These are phyloP conservation scores for Oxygymnocypris stewartii DNA, from an alignment of 2,113 vertebrate genomes.

Conservation along the genomic window DNA sequence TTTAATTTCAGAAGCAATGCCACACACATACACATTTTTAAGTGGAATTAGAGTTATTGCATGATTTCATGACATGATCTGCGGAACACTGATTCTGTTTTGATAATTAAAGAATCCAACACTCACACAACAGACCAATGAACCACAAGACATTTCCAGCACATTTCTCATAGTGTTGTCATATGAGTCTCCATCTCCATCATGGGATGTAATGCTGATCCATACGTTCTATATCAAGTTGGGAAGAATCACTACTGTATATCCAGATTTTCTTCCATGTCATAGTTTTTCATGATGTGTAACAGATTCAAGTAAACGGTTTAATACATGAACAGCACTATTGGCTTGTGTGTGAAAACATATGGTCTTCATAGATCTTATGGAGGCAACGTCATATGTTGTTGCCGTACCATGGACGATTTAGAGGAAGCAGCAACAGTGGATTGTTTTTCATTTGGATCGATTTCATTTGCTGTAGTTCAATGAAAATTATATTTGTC, in stretches of 20 bases:
- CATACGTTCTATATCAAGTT: neutral
- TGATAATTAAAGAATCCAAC: slow-evolving; percentile 40
- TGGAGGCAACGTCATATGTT: neutral
- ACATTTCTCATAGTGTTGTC: slow-evolving; percentile 37
- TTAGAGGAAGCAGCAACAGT: neutral
- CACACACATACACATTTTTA: slow-evolving; percentile 40
- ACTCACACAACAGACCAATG: slow-evolving; percentile 41
- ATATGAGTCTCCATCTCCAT: neutral
- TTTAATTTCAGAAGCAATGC: slow-evolving; percentile 6
- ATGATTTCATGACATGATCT: slow-evolving; percentile 41
- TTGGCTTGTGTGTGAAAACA: slow-evolving; percentile 17
- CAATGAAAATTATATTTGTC: neutral
- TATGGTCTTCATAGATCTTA: slow-evolving; percentile 26
- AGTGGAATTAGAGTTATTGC: slow-evolving; percentile 40
- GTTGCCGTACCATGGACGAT: neutral
- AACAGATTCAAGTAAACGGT: neutral
- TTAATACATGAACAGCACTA: neutral
- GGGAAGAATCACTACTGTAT: neutral
- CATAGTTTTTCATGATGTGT: neutral
- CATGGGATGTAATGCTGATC: neutral
- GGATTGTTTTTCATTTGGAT: slow-evolving; percentile 16
- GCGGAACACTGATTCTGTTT: slow-evolving; percentile 23
- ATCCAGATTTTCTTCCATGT: neutral
- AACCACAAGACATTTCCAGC: slow-evolving; percentile 40
- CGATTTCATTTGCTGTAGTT: slow-evolving; percentile 18